These are phyloP conservation scores for Gallinago paraguaiae DNA, from an alignment of 2,113 vertebrate species.

Conservation along the genomic window DNA sequence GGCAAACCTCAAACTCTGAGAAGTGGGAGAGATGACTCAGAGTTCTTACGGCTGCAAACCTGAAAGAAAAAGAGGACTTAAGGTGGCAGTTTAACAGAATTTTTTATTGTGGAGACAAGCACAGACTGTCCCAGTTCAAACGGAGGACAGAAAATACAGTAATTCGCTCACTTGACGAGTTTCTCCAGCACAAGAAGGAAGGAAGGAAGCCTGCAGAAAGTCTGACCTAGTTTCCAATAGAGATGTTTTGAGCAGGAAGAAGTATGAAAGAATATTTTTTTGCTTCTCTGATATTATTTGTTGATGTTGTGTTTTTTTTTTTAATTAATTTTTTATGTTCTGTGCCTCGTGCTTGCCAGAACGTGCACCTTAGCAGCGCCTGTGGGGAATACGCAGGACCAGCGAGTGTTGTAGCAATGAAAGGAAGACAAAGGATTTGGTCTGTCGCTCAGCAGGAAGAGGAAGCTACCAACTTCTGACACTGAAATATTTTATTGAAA, in stretches of 20 bases:
- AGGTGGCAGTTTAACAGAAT: not conserved
- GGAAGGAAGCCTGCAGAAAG: slow-evolving; percentile 21
- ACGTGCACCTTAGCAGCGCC: not conserved
- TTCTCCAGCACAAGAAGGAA: not conserved
- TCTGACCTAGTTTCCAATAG: slow-evolving; percentile 7
- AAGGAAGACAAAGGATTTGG: not conserved
- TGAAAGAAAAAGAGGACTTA: not conserved
- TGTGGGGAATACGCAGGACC: not conserved
- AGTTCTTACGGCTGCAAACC: not conserved
- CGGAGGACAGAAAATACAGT: not conserved
- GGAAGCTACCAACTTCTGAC: slow-evolving; percentile 21
- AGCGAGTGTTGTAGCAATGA: not conserved
- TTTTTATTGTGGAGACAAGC: not conserved
- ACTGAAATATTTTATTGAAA: slow-evolving; percentile 18
- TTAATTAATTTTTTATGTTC: not conserved
- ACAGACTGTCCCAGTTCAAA: slow-evolving; percentile 2
- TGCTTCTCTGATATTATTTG: not conserved
- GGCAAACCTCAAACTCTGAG: not conserved
- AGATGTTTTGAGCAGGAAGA: not conserved
- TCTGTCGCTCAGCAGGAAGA: not conserved
- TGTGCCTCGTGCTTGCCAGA: not conserved
- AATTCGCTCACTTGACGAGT: not conserved
- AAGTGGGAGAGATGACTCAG: not conserved
- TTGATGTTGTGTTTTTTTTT: not conserved
- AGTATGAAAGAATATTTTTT: not conserved